These are phyloP conservation scores for Lucilia sericata DNA, from an alignment of 1,140 invertebrate species.

Conservation along the genomic window DNA sequence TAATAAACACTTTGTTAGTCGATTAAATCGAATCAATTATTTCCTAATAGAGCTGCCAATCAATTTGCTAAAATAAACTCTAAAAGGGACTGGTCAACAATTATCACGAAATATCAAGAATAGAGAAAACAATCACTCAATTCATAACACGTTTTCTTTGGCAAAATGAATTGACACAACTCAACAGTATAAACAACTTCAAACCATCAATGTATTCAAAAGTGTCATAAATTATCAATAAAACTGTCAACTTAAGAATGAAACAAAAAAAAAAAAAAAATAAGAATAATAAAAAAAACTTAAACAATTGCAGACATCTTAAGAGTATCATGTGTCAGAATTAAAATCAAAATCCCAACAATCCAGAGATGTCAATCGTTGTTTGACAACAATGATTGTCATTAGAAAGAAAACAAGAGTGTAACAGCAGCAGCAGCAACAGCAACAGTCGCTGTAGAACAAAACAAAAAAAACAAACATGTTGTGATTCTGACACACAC, in stretches of 20 bases:
- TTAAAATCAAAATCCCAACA: not conserved
- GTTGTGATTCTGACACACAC: slow-evolving; percentile 10
- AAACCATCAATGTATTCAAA: not conserved
- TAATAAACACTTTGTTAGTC: too few relatives aligned
- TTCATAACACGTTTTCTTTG: not conserved
- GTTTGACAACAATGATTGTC: slow-evolving; percentile 14
- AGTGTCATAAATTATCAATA: slow-evolving; percentile 21
- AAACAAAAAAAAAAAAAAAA: not conserved
- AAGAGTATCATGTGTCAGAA: not conserved
- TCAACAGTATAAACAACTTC: not conserved
- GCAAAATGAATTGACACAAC: not conserved
- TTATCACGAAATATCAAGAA: too few relatives aligned
- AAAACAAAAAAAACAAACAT: not conserved
- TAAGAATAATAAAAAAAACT: not conserved
- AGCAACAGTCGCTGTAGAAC: not conserved
- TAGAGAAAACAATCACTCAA: too few relatives aligned
- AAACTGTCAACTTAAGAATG: slow-evolving; percentile 23
- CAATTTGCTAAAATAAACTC: too few relatives aligned
- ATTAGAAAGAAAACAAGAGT: not conserved
- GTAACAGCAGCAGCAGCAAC: not conserved
- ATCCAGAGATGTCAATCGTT: not conserved
- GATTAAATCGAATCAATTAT: too few relatives aligned
- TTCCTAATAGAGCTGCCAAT: too few relatives aligned
- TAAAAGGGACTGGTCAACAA: too few relatives aligned
- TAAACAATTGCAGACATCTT: not conserved